Percentiles rank a stretch among this genome's conserved stretches.
Evolutionary conservation across 2,888 invertebrate genomes (phyloP).

Genomic region (Beris chalybata): DNA sequence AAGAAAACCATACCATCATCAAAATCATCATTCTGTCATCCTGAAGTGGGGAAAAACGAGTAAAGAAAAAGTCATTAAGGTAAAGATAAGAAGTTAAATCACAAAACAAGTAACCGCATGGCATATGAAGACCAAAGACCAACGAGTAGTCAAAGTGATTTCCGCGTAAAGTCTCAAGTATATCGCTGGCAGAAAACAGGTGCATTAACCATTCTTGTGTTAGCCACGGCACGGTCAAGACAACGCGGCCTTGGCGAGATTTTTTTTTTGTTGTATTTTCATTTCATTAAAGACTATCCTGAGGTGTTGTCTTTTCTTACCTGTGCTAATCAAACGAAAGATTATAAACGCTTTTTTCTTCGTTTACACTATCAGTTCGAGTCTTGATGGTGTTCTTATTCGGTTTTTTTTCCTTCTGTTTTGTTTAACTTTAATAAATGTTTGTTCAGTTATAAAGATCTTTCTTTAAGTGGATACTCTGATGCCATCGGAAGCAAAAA

Average conservation of each 20-base stretch:
- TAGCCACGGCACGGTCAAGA: constrained; percentile 57
- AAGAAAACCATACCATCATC: constrained; percentile 16
- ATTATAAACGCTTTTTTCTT: too few species aligned
- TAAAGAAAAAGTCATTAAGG: constrained; percentile 26
- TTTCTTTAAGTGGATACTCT: not conserved
- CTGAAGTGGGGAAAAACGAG: not conserved
- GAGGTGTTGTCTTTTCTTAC: not conserved
- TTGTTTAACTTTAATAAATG: constrained; percentile 8
- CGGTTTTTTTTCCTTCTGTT: too few species aligned
- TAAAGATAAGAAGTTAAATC: constrained; percentile 32
- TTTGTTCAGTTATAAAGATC: not conserved
- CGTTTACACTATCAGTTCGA: not conserved
- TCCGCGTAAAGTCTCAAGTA: constrained; percentile 51
- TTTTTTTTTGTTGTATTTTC: constrained; percentile 1
- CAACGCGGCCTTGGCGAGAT: constrained; percentile 43
- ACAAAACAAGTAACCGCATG: constrained; percentile 35
- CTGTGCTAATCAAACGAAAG: not conserved
- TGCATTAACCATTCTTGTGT: constrained; percentile 58
- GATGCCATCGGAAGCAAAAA: constrained; percentile 10
- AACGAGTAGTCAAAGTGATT: constrained; percentile 38
- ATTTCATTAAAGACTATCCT: constrained; percentile 18
- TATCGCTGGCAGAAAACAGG: constrained; percentile 58
- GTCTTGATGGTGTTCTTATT: not conserved
- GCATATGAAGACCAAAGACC: constrained; percentile 16
- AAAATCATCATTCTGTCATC: not conserved